Evolutionary conservation across 1,140 invertebrate genomes (phyloP).

Genomic region (Drosophila seguyi): DNA sequence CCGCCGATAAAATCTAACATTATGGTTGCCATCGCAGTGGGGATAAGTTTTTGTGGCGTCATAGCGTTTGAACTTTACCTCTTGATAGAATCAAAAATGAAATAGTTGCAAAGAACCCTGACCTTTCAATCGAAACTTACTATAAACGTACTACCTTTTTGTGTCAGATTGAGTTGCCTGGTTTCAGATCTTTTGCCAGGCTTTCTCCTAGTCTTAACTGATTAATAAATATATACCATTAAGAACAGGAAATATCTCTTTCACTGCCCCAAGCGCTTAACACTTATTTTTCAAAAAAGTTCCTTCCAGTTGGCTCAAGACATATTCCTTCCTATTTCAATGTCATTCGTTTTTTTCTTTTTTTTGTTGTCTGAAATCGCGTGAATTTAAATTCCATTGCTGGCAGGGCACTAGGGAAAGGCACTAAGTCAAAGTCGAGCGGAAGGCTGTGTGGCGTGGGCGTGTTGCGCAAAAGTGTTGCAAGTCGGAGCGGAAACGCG

Average conservation of each 20-base stretch:
- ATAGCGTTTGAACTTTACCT: not conserved
- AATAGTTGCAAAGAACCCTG: not conserved
- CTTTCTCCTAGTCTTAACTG: not conserved
- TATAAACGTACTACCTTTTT: not conserved
- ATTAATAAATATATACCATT: not conserved
- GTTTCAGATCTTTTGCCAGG: not conserved
- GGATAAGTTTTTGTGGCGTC: no score
- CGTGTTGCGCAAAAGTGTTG: slow-evolving; percentile 45
- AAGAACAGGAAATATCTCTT: not conserved
- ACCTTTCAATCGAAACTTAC: not conserved
- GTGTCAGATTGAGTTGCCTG: not conserved
- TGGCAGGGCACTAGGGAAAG: not conserved
- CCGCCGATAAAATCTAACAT: slow-evolving; percentile 30
- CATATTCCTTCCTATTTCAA: no score
- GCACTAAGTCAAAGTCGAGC: slow-evolving; percentile 29
- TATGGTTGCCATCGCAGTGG: not conserved
- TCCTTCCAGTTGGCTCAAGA: not conserved
- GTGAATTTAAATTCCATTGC: slow-evolving; percentile 13
- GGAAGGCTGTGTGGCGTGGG: slow-evolving; percentile 13
- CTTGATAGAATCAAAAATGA: not conserved
- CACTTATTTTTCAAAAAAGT: no score
- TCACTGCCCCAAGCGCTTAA: not conserved
- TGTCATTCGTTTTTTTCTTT: not conserved
- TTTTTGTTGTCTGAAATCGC: not conserved
- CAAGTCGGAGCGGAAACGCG: slow-evolving; percentile 42